Percentiles rank a stretch among this genome's conserved stretches.
Evolutionary conservation across 1,140 invertebrate genomes (phyloP).

Genomic region (Caenorhabditis inopinata): DNA sequence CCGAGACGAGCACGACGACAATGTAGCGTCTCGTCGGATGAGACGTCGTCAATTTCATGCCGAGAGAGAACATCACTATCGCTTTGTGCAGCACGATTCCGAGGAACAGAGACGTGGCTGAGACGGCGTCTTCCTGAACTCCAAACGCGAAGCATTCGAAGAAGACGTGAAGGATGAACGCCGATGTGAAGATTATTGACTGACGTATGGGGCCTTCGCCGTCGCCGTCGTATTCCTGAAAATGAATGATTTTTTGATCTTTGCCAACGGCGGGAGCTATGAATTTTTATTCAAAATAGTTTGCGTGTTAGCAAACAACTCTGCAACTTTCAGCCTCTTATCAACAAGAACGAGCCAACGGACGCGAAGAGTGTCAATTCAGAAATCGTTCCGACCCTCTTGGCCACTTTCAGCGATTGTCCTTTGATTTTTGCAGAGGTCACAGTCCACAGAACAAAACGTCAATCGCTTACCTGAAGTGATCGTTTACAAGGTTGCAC

Average conservation of each 20-base stretch:
- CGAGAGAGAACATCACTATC: constrained; percentile 72
- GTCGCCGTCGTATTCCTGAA: constrained; percentile 18
- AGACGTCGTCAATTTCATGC: constrained; percentile 72
- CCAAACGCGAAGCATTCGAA: constrained; percentile 83
- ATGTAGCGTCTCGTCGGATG: constrained; percentile 70
- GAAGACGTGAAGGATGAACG: constrained; percentile 73
- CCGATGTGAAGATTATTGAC: constrained; percentile 53
- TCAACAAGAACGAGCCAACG: too few species aligned
- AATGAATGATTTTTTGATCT: neutral
- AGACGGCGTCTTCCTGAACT: constrained; percentile 67
- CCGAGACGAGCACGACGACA: constrained; percentile 71
- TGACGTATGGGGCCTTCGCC: constrained; percentile 13
- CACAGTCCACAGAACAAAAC: neutral
- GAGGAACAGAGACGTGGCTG: constrained; percentile 69
- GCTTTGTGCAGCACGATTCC: constrained; percentile 72
- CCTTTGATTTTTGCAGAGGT: too few species aligned
- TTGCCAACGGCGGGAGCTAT: too few species aligned
- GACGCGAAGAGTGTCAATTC: too few species aligned
- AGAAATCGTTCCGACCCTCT: too few species aligned
- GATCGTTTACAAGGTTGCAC: neutral
- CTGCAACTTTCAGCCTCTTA: too few species aligned
- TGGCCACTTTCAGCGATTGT: too few species aligned
- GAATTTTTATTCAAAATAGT: too few species aligned
- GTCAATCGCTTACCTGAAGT: neutral
- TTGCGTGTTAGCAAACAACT: too few species aligned